Evolutionary conservation across 2,113 vertebrate genomes (phyloP).

Genomic region (Saguinus imperator): DNA sequence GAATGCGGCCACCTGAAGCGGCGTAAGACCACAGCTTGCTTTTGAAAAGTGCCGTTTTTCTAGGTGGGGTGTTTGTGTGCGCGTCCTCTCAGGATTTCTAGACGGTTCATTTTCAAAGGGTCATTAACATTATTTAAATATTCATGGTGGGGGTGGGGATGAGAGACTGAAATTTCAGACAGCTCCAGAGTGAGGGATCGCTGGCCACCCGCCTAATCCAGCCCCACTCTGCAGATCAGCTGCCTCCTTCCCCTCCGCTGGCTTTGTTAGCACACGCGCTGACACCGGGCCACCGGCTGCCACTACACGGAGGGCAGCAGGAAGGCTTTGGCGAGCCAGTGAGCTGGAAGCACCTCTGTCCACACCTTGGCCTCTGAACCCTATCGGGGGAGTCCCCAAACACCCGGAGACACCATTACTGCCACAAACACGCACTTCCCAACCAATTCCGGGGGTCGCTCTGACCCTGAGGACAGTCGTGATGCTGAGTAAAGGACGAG

Average conservation of each 20-base stretch:
- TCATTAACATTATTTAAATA: constrained; percentile 77
- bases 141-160: constrained; percentile 68
- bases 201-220: constrained; percentile 16
- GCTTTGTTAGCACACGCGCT: constrained; percentile 1
- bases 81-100: constrained; percentile 35
- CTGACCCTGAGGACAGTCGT: neutral
- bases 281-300: neutral
- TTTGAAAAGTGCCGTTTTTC: neutral
- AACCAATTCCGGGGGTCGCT: neutral
- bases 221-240: neutral
- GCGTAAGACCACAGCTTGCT: neutral
- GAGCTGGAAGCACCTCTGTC: neutral
- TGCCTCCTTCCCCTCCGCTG: constrained; percentile 25
- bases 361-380: neutral
- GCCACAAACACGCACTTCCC: neutral
- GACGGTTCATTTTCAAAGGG: constrained; percentile 34
- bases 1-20: neutral
- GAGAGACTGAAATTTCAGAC: constrained; percentile 71
- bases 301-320: neutral
- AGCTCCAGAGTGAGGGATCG: neutral
- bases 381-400: neutral
- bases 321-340: neutral
- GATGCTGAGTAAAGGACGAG: neutral
- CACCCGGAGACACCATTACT: neutral
- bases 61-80: neutral